A percentile compares a stretch with the other conserved stretches of the same genome.
These are phyloP conservation scores for Pollenia griseotomentosa DNA, from an alignment of 2,888 invertebrate species.

Conservation along the genomic window DNA sequence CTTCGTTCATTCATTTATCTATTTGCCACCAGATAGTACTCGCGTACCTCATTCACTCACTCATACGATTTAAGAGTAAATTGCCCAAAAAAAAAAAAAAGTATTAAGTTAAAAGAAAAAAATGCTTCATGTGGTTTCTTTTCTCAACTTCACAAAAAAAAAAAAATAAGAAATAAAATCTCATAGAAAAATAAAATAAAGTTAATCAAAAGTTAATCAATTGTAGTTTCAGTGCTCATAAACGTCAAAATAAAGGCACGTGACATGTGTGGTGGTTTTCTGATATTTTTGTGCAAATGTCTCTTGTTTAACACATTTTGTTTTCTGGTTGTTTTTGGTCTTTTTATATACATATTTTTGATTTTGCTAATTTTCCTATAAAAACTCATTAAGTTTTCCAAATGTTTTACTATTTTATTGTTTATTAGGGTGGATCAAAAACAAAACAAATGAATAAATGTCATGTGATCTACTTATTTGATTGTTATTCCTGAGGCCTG, in stretches of 20 bases:
- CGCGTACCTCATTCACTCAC: too few relatives aligned
- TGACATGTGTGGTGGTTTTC: conserved; percentile 70
- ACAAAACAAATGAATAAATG: not conserved
- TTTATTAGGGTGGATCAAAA: not conserved
- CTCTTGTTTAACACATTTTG: conserved; percentile 55
- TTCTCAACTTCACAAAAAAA: conserved; percentile 22
- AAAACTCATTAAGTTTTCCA: conserved; percentile 37
- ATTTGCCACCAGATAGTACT: conserved; percentile 59
- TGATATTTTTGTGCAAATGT: conserved; percentile 60
- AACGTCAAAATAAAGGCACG: conserved; percentile 74
- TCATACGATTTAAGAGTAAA: conserved; percentile 42
- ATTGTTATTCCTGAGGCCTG: too few relatives aligned
- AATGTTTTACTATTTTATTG: not conserved
- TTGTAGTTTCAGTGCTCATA: conserved; percentile 72
- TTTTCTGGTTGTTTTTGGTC: conserved; percentile 11
- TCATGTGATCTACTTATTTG: too few relatives aligned
- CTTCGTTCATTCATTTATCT: conserved; percentile 57
- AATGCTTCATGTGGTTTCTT: conserved; percentile 66
- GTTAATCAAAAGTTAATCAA: conserved; percentile 72
- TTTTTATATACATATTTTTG: conserved; percentile 39
- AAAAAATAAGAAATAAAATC: conserved; percentile 6
- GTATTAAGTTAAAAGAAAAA: conserved; percentile 27
- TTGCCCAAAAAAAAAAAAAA: conserved; percentile 58
- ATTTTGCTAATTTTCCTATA: conserved; percentile 43
- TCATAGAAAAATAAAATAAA: conserved; percentile 60